A percentile compares a stretch with the other conserved stretches of the same genome.
phyloP scores from a whole-genome alignment of 2,113 vertebrate genomes.

The Balaenoptera acutorostrata region DNA sequence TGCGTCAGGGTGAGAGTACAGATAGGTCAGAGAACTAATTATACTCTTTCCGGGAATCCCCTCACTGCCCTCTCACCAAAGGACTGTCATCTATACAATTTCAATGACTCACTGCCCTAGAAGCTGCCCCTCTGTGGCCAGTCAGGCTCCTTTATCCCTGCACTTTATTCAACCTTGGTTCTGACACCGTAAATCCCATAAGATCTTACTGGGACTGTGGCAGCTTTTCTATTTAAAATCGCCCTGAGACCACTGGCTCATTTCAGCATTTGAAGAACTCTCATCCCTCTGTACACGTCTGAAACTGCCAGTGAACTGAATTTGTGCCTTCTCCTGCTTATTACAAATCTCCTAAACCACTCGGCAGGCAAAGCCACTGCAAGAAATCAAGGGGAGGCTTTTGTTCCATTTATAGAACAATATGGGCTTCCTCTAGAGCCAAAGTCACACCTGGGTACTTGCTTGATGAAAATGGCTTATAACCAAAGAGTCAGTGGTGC shows the following conservation, averaged over 20 bases:
- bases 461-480: conserved; percentile 34
- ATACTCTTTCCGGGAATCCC: background rate
- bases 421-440: conserved; percentile 13
- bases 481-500: background rate
- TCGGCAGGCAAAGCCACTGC: background rate
- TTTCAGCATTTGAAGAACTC: conserved; percentile 16
- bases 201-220: background rate
- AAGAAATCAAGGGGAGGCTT: conserved; percentile 26
- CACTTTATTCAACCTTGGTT: conserved; percentile 27
- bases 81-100: background rate
- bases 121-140: background rate
- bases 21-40: background rate
- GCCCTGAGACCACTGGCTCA: conserved; percentile 17
- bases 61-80: background rate
- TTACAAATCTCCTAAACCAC: conserved; percentile 29
- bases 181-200: conserved; percentile 37
- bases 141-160: background rate
- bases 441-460: conserved; percentile 32
- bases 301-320: conserved; percentile 25
- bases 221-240: conserved; percentile 43
- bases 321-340: conserved; percentile 14
- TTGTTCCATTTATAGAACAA: conserved; percentile 59
- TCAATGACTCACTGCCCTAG: background rate
- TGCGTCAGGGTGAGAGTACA: background rate
- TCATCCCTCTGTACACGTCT: background rate